These are phyloP conservation scores for Coregonus ussuriensis DNA, from an alignment of 2,797 vertebrate species.

Conservation along the genomic window DNA sequence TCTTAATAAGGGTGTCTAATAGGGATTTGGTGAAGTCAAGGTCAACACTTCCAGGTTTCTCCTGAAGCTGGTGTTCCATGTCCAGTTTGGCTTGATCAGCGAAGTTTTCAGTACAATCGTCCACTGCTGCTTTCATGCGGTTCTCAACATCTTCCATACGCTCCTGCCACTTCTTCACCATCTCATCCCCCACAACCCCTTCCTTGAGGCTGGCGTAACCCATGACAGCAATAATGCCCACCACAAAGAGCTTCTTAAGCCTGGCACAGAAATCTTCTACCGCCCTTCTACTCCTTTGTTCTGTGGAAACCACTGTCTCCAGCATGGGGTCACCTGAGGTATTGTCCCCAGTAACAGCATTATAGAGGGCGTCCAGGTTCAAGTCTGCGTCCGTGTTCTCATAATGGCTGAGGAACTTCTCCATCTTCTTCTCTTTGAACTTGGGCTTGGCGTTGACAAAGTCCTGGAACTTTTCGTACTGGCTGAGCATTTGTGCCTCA, in stretches of 20 bases:
- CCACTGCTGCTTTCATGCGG: slow-evolving; percentile 79
- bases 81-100: slow-evolving; percentile 75
- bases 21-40: slow-evolving; percentile 64
- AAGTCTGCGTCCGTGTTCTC: slow-evolving; percentile 73
- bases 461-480: slow-evolving; percentile 81
- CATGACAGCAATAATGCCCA: slow-evolving; percentile 80
- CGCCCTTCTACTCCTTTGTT: slow-evolving; percentile 70
- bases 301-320: slow-evolving; percentile 65
- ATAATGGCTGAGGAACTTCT: slow-evolving; percentile 77
- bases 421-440: slow-evolving; percentile 77
- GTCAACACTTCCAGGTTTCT: slow-evolving; percentile 51
- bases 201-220: slow-evolving; percentile 75
- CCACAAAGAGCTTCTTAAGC: slow-evolving; percentile 79
- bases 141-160: slow-evolving; percentile 78
- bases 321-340: slow-evolving; percentile 69
- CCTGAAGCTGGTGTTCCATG: slow-evolving; percentile 64
- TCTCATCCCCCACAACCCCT: slow-evolving; percentile 64
- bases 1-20: slow-evolving; percentile 69
- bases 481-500: slow-evolving; percentile 78
- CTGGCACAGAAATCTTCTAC: slow-evolving; percentile 80
- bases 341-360: slow-evolving; percentile 71
- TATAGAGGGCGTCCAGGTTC: slow-evolving; percentile 78
- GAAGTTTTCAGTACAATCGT: slow-evolving; percentile 78
- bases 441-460: slow-evolving; percentile 78
- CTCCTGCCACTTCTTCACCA: slow-evolving; percentile 77